Base-by-base conservation (phyloP, 2,888 invertebrate species). In the Cephus spinipes region DNA sequence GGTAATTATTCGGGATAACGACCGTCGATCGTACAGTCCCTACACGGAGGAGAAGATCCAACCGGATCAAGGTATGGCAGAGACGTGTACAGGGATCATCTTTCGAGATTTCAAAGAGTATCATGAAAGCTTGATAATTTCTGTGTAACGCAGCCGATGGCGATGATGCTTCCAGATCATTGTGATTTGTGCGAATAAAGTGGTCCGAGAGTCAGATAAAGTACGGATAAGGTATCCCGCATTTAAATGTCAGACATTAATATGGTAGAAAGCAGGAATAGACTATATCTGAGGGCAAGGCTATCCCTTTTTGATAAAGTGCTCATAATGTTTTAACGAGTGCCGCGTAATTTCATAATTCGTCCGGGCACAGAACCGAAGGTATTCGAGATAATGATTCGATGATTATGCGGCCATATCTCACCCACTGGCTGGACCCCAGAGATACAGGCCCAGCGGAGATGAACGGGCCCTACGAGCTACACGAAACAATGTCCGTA, bases 381-480 rank as follows among this genome's bases (percentile, higher is more conserved):
- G 83, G 81, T 82, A 83, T 80, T 81, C 82, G 83, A 71, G 87
- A 90, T 90, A 90, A 90, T 90, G 89, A 89, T 90, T 90, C 87
- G 90, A 90, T 89, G 89, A 90, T 90, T 90, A 90, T 90, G 88
- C 85, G 90, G 89, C 89, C 89, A 90, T 90, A 90, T 90, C 89
- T 89, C 90, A 90, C 89, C 89, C 87, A 86, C 85, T 83, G 86
- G 84, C 84, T 84, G 84, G 84, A 88, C 87, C 82, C 83, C 81
- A 68, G 81, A 79, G 83, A 87, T 85, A 88, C 86, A 87, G 69
- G 85, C 81, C 87, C 83, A 83, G 82, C 80, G 81, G 85, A 88
- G 87, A 88, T 85, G 69, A 85, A 82, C 82, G 80, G 75, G 81
- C 82, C 82, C 83, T 82, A 81, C 81, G 84, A 81, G 83, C 83